These are phyloP conservation scores for Xylota sylvarum DNA, from an alignment of 2,888 invertebrate genomes.

Conservation along the genomic window DNA sequence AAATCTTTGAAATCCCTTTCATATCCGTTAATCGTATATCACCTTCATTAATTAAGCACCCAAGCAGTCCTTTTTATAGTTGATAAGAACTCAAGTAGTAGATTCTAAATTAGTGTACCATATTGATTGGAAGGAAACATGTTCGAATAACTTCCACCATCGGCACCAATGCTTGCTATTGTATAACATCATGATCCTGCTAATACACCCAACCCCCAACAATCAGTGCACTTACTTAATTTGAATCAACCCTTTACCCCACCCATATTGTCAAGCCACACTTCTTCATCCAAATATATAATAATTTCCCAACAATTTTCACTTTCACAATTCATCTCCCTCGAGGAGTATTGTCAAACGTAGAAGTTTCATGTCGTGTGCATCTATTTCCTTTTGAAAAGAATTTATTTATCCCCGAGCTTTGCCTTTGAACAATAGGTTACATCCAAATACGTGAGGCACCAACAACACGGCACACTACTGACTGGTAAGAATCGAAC, in stretches of 20 bases:
- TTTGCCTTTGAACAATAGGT: slow-evolving; percentile 65
- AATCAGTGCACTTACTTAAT: background rate
- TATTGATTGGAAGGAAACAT: no score
- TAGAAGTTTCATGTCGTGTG: slow-evolving; percentile 40
- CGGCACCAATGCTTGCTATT: no score
- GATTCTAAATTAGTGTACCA: no score
- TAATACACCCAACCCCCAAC: no score
- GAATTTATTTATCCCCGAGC: slow-evolving; percentile 54
- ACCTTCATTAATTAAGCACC: no score
- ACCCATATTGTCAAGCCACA: background rate
- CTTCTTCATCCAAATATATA: background rate
- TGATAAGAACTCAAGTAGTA: no score
- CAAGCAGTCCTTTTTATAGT: no score
- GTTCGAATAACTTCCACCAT: no score
- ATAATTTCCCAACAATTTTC: background rate
- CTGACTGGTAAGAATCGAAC: slow-evolving; percentile 40
- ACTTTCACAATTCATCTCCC: slow-evolving; percentile 49
- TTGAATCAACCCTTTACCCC: background rate
- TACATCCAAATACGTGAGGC: slow-evolving; percentile 42
- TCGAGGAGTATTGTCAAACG: slow-evolving; percentile 56
- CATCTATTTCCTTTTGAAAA: slow-evolving; percentile 36
- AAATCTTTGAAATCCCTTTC: no score
- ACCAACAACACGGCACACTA: slow-evolving; percentile 30
- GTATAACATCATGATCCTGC: no score
- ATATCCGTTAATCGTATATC: no score